Percentiles rank a stretch among this genome's conserved stretches.
phyloP scores from a whole-genome alignment of 2,888 invertebrate genomes.

The Lordiphosa fenestrarum region DNA sequence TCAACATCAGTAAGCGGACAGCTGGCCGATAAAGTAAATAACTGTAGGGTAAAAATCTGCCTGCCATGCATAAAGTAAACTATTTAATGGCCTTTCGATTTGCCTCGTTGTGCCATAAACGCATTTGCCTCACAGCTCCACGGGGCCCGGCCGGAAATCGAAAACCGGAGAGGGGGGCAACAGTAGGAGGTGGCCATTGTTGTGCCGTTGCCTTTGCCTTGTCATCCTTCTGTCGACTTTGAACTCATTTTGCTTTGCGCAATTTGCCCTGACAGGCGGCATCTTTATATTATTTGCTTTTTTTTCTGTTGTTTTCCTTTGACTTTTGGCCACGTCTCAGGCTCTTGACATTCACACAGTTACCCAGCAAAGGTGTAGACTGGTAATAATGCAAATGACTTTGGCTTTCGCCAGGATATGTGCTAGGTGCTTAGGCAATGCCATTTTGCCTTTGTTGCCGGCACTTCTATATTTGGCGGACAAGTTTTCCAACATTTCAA shows the following conservation, averaged over 20 bases:
- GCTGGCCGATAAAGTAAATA: conserved; percentile 64
- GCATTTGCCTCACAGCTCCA: conserved; percentile 33
- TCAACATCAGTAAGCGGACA: conserved; percentile 45
- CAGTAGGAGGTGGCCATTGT: conserved; percentile 40
- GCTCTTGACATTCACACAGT: conserved; percentile 35
- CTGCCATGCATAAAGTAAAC: conserved; percentile 74
- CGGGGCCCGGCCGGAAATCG: conserved; percentile 57
- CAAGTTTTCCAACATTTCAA: conserved; percentile 4
- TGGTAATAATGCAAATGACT: conserved; percentile 72
- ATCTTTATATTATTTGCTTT: conserved; percentile 23
- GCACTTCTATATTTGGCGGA: conserved; percentile 46
- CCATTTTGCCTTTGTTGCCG: conserved; percentile 31
- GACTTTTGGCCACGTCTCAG: conserved; percentile 60
- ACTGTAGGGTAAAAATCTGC: conserved; percentile 65
- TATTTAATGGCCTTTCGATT: conserved; percentile 70
- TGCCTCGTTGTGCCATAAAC: conserved; percentile 49
- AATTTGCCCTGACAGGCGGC: conserved; percentile 41
- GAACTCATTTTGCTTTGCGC: conserved; percentile 56
- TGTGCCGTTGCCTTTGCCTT: conserved; percentile 13
- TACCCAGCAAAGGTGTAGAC: conserved; percentile 4
- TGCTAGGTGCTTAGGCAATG: conserved; percentile 17
- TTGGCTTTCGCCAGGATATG: conserved; percentile 53
- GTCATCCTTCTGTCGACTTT: conserved; percentile 31
- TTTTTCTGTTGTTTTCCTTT: conserved; percentile 29
- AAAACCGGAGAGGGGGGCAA: conserved; percentile 59